Conservation (phyloP, 2,113 vertebrate genomes). For the Chlorocebus sabaeus region DNA sequence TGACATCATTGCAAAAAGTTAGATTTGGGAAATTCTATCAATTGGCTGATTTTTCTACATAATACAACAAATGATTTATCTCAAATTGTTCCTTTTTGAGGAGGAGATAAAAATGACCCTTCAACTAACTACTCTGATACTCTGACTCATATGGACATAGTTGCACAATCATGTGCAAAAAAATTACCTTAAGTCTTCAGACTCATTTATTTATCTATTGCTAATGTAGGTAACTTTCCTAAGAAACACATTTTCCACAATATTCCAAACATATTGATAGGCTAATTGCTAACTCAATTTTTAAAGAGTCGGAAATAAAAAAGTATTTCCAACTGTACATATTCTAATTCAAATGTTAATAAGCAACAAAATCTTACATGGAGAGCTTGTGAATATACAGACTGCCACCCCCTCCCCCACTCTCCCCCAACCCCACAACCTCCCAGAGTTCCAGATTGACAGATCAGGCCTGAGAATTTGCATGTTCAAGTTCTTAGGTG, state of each 20-base stretch:
- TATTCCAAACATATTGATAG: not conserved
- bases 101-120: not conserved
- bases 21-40: slow-evolving; percentile 9
- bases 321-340: not conserved
- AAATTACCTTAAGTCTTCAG: not conserved
- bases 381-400: not conserved
- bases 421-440: not conserved
- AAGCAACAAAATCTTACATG: not conserved
- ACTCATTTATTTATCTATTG: not conserved
- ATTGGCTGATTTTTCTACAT: not conserved
- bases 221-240: not conserved
- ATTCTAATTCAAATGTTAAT: not conserved
- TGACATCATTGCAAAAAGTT: not conserved
- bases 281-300: not conserved
- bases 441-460: not conserved
- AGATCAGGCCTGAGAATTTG: not conserved
- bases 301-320: not conserved
- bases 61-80: not conserved
- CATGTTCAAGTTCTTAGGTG: not conserved
- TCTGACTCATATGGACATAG: not conserved
- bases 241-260: not conserved
- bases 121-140: not conserved
- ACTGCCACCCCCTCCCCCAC: no score
- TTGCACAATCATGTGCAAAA: not conserved
- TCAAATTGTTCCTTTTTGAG: not conserved